A percentile compares a stretch with the other conserved stretches of the same genome.
phyloP scores from a whole-genome alignment of 2,797 vertebrate genomes.

The Gymnothorax javanicus region DNA sequence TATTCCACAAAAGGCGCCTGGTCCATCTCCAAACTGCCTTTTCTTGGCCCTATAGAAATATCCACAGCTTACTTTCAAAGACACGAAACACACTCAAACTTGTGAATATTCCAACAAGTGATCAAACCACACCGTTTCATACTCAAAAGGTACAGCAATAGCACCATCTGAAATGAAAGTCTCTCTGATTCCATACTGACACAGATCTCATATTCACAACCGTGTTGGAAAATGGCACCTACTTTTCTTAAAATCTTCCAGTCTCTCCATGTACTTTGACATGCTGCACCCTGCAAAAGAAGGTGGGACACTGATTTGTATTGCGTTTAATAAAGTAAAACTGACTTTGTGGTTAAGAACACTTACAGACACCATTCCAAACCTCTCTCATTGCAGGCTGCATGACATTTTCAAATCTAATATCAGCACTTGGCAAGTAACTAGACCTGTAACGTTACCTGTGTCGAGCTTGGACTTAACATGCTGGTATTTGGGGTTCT shows the following conservation, averaged over 20 bases:
- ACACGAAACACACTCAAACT: neutral
- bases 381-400: neutral
- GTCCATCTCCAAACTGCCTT: neutral
- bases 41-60: neutral
- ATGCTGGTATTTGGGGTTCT: conserved; percentile 76
- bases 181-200: neutral
- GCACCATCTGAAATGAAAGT: neutral
- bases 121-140: too few species aligned
- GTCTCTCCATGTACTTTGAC: conserved; percentile 76
- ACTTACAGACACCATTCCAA: neutral
- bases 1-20: neutral
- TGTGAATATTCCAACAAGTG: neutral
- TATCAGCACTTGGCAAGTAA: neutral
- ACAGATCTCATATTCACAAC: neutral
- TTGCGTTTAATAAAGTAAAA: neutral
- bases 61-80: neutral
- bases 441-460: conserved; percentile 55
- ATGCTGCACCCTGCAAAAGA: conserved; percentile 69
- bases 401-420: neutral
- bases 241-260: conserved; percentile 80
- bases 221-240: conserved; percentile 55
- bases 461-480: conserved; percentile 77
- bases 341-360: neutral
- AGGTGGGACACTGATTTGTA: neutral
- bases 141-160: neutral